Evolutionary conservation across 1,140 invertebrate species (phyloP), one percentile per base, ranked within the genome.

Genomic region (Drosophila gunungcola): DNA sequence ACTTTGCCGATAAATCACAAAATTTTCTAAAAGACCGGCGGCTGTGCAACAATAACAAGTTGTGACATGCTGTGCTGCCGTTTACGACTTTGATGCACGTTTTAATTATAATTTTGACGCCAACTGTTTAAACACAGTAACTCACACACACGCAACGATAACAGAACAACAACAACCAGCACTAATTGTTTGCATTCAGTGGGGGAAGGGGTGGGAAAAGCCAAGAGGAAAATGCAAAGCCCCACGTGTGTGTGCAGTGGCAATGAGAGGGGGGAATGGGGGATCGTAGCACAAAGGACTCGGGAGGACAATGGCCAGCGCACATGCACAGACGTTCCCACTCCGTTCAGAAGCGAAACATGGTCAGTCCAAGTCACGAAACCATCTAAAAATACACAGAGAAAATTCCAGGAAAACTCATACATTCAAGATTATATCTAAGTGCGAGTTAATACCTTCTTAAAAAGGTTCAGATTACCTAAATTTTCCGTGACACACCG

Each of bases 101-200:
- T 89, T 89, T 90, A 89, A 90, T 89, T 89, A 89, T 82, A 88
- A 82, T 86, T 86, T 86, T 88, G 83, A 88, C 82, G 82, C 82
- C 82, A 86, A 86, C 82, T 89, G 84, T 83, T 88, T 79, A 88
- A 88, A 89, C 83, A 85, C 75, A 64, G 70, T 48, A 48, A 41
- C 61, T 41, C 51, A 68, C 39, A 42, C 16, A 21, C 55, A 46
- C 48, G 16, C 49, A 42, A 38, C 42, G 58, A 62, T 49, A 65
- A 56, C 25, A 39, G 60, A 52, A 58, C 43, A 68, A 60, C 41
- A 49, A 34, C 13, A 41, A 55, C 45, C 38, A 6, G 46, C 64
- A 68, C 64, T 68, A 68, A 68, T 68, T 68, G 61, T 65, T 68
- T 68, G 64, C 64, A 60, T 67, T 29, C 45, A 43, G 34, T 61